These are phyloP conservation scores for Loriculus beryllinus DNA, from an alignment of 2,797 vertebrate species.

Conservation along the genomic window DNA sequence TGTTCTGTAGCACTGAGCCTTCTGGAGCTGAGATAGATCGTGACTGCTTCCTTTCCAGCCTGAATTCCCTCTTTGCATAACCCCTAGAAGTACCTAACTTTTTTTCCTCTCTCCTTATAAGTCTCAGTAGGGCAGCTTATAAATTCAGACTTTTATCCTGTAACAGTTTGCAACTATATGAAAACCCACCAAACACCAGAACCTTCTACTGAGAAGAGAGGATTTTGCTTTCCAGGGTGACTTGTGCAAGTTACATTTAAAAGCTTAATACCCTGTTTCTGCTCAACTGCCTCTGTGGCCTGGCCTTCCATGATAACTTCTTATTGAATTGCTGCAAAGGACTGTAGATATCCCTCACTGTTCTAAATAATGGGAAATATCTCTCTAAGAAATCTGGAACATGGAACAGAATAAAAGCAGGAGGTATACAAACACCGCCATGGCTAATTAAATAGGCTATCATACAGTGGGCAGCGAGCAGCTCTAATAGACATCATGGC, in stretches of 20 bases:
- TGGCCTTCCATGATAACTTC: not conserved
- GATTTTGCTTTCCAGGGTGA: not conserved
- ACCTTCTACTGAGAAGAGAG: not conserved
- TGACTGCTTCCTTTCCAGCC: not conserved
- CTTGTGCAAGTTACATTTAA: not conserved
- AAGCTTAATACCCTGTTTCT: not conserved
- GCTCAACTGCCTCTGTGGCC: not conserved
- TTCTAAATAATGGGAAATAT: slow-evolving; percentile 22
- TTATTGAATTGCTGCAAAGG: not conserved
- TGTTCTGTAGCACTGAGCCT: not conserved
- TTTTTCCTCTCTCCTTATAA: accelerated
- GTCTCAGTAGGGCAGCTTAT: not conserved
- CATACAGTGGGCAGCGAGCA: not conserved
- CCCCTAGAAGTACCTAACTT: not conserved
- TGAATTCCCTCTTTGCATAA: not conserved
- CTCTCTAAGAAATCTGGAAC: slow-evolving; percentile 26
- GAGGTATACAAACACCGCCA: not conserved
- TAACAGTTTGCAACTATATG: not conserved
- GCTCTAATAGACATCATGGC: not conserved
- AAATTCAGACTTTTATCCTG: not conserved
- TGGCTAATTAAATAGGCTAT: not conserved
- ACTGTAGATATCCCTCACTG: not conserved
- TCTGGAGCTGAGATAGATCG: not conserved
- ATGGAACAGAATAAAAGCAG: not conserved
- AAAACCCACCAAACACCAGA: not conserved